Evolutionary conservation across 2,888 invertebrate genomes (phyloP).

Genomic region (Panopea generosa): DNA sequence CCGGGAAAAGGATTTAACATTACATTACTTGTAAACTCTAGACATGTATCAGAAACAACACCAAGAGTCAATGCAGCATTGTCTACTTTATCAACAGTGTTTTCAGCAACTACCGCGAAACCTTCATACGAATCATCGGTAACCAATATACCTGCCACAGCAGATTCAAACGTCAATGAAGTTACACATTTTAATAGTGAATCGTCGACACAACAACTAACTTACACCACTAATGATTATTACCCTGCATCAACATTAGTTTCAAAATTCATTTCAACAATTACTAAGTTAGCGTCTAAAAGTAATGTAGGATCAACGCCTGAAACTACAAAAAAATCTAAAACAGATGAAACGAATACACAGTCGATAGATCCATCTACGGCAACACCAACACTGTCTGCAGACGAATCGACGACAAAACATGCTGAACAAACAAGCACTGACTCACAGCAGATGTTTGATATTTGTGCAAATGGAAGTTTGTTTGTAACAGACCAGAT

Average conservation of each 20-base stretch:
- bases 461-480: too few species aligned
- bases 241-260: too few species aligned
- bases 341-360: too few species aligned
- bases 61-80: background rate
- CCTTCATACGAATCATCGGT: background rate
- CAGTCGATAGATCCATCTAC: too few species aligned
- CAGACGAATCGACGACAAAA: too few species aligned
- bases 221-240: background rate
- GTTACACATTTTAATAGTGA: background rate
- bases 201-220: background rate
- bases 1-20: conserved; percentile 6
- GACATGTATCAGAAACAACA: background rate
- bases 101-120: background rate
- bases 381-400: too few species aligned
- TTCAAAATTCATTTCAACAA: background rate
- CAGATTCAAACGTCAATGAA: background rate
- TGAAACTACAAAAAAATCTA: too few species aligned
- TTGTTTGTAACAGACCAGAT: too few species aligned
- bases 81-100: background rate
- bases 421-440: too few species aligned
- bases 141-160: background rate
- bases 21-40: background rate
- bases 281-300: too few species aligned
- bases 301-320: too few species aligned
- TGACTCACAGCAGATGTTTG: too few species aligned